phyloP scores from a whole-genome alignment of 2,113 vertebrate genomes.

The Xenopus borealis region DNA sequence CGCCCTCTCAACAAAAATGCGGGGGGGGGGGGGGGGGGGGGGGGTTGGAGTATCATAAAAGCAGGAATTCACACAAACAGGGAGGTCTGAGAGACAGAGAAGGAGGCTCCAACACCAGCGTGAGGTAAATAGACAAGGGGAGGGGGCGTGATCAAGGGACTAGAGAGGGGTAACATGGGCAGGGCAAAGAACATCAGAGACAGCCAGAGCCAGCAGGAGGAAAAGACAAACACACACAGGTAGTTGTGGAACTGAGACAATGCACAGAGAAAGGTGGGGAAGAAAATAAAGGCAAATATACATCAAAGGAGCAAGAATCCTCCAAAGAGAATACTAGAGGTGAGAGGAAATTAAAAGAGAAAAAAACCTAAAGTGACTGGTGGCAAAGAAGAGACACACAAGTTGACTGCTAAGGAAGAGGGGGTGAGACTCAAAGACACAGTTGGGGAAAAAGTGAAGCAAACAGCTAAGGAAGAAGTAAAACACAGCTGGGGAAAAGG shows the following conservation, averaged over 20 bases:
- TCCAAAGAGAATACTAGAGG: neutral
- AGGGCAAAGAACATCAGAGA: neutral
- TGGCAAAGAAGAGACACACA: neutral
- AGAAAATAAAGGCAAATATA: neutral
- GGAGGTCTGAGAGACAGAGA: neutral
- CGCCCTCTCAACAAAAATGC: too few species aligned
- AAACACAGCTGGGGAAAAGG: neutral
- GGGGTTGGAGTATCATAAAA: too few species aligned
- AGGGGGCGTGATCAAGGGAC: neutral
- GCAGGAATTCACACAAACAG: too few species aligned
- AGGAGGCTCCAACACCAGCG: conserved; percentile 51
- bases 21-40: too few species aligned
- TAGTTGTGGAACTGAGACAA: too few species aligned
- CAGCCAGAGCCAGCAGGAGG: neutral
- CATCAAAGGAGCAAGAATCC: neutral
- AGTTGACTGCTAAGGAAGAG: neutral
- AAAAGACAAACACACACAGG: neutral
- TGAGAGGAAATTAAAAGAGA: too few species aligned
- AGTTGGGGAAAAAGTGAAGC: too few species aligned
- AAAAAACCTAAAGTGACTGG: neutral
- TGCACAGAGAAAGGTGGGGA: neutral
- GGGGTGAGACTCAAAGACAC: neutral
- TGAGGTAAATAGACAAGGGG: neutral
- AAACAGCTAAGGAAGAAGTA: too few species aligned
- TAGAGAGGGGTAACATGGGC: neutral